Conservation (phyloP, 2,113 vertebrate species). For the Scatophagus argus region DNA sequence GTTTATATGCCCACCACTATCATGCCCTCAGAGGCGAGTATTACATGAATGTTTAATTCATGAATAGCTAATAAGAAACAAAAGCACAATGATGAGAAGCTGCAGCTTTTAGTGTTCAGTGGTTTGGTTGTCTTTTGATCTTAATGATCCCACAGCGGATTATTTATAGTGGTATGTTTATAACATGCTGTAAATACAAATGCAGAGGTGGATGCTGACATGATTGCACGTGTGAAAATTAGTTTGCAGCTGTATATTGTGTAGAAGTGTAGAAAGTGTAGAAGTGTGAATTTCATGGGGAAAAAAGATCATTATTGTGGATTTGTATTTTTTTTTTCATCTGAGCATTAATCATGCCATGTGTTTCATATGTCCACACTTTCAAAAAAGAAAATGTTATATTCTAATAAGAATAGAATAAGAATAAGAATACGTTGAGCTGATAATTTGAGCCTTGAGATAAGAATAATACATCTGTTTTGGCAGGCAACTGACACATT, state of each 20-base stretch:
- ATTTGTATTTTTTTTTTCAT: neutral
- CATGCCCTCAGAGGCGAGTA: conserved; percentile 19
- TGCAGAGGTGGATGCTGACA: neutral
- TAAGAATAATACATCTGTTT: too few species aligned
- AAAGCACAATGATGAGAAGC: conserved; percentile 32
- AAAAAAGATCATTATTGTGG: neutral
- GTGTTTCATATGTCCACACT: conserved; percentile 20
- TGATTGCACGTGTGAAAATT: conserved; percentile 3
- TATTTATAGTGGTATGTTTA: conserved; percentile 24
- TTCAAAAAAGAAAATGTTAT: too few species aligned
- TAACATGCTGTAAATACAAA: conserved; percentile 9
- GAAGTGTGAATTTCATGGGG: neutral
- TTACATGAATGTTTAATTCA: conserved; percentile 55
- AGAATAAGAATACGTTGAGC: too few species aligned
- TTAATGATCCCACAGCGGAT: conserved; percentile 18
- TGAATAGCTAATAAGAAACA: conserved; percentile 49
- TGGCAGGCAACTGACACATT: too few species aligned
- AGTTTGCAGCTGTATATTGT: neutral
- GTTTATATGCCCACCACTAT: conserved; percentile 13
- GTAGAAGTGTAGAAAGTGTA: neutral
- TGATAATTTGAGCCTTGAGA: too few species aligned
- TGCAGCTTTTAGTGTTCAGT: conserved; percentile 13
- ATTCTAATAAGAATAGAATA: too few species aligned
- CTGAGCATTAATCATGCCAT: neutral
- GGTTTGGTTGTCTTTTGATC: conserved; percentile 51